Conservation (phyloP, 2,113 vertebrate species). For the Platichthys stellatus region DNA sequence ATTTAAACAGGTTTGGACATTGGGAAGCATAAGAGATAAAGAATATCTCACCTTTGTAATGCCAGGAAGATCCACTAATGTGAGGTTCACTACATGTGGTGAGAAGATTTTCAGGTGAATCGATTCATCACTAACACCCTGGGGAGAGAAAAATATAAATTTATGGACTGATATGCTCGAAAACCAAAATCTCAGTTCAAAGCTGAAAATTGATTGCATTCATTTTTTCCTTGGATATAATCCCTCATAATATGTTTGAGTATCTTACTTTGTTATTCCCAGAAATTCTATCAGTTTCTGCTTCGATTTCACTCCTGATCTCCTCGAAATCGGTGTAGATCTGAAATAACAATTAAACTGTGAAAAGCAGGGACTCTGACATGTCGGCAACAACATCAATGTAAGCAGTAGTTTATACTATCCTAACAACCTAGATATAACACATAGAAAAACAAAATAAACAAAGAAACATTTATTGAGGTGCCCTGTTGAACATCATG, state of each 20-base stretch:
- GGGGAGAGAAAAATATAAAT: conserved; percentile 27
- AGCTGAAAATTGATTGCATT: background rate
- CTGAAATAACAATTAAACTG: conserved; percentile 74
- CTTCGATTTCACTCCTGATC: conserved; percentile 97
- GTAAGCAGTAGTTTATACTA: background rate
- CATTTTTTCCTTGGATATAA: background rate
- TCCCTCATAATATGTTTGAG: background rate
- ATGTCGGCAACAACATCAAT: background rate
- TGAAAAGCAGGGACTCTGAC: background rate
- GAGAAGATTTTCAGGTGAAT: conserved; percentile 99
- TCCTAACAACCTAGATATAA: background rate
- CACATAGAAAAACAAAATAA: background rate
- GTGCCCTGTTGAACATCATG: conserved; percentile 7
- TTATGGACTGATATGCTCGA: background rate
- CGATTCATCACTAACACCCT: conserved; percentile 97
- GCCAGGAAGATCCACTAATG: conserved; percentile 96
- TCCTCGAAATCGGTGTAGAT: conserved; percentile 95
- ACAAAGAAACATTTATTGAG: background rate
- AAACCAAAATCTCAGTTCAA: too few relatives aligned
- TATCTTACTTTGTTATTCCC: conserved; percentile 95
- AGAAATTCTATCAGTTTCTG: conserved; percentile 95
- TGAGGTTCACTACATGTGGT: conserved; percentile 94
- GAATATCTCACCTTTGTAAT: conserved; percentile 91
- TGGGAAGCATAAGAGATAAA: background rate
- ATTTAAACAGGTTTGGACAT: background rate